Conservation (phyloP, 2,888 invertebrate species). For the Pecten maximus region DNA sequence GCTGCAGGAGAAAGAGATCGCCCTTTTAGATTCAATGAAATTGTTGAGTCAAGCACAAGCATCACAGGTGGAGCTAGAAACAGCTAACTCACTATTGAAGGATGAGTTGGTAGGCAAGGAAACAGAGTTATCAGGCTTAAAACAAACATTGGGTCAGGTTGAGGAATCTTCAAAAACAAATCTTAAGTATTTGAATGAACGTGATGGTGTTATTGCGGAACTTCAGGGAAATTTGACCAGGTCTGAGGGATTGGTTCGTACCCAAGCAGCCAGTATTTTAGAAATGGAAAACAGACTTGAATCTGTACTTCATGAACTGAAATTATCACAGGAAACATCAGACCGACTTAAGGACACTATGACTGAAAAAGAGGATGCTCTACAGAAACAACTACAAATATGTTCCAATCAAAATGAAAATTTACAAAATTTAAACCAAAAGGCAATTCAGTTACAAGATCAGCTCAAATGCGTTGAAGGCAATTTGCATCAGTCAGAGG, state of each 20-base stretch:
- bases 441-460: background rate
- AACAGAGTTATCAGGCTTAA: slow-evolving; percentile 39
- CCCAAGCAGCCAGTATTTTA: background rate
- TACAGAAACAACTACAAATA: background rate
- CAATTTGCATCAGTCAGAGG: background rate
- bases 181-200: background rate
- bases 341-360: background rate
- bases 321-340: background rate
- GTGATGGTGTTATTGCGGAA: background rate
- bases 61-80: background rate
- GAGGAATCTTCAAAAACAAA: slow-evolving; percentile 37
- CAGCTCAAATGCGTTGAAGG: background rate
- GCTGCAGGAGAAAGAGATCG: slow-evolving; percentile 51
- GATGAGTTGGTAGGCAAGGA: slow-evolving; percentile 49
- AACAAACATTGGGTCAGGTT: slow-evolving; percentile 1
- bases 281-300: background rate
- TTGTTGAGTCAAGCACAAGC: slow-evolving; percentile 38
- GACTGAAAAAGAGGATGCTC: background rate
- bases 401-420: background rate
- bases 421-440: background rate
- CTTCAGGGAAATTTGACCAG: background rate
- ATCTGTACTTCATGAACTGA: background rate
- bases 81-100: background rate
- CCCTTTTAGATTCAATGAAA: slow-evolving; percentile 38
- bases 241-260: background rate